Percentiles rank a stretch among this genome's conserved stretches.
These are phyloP conservation scores for Rhizomys pruinosus DNA, from an alignment of 2,113 vertebrate genomes.

Conservation along the genomic window DNA sequence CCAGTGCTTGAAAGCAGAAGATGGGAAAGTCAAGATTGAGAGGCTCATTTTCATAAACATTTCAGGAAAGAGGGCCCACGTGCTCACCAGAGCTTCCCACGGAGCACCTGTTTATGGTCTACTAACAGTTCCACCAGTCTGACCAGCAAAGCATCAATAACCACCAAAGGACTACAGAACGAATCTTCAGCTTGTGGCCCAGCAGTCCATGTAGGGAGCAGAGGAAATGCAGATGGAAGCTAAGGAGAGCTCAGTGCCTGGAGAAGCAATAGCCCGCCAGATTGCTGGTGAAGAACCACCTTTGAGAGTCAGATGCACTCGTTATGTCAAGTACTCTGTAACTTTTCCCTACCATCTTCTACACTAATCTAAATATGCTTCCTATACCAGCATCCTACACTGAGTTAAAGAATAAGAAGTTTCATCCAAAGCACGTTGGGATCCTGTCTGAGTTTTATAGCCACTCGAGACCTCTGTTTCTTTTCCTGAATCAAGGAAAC, in stretches of 20 bases:
- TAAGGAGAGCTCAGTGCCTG: background rate
- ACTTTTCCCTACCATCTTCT: background rate
- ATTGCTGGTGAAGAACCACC: background rate
- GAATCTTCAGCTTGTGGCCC: background rate
- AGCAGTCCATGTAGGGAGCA: background rate
- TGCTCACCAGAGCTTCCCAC: background rate
- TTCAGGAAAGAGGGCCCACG: accelerated
- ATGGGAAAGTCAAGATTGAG: background rate
- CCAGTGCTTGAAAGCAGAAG: slow-evolving; percentile 34
- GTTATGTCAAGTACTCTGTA: too few species aligned
- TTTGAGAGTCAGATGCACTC: background rate
- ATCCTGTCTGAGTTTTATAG: background rate
- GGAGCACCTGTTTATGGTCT: accelerated
- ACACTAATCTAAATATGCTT: background rate
- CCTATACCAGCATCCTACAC: background rate
- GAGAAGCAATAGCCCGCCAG: background rate
- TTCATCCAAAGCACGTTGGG: background rate
- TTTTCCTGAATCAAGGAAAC: background rate
- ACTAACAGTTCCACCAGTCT: background rate
- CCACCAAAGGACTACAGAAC: background rate
- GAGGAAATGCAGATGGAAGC: background rate
- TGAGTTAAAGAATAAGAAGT: background rate
- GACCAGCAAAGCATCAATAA: background rate
- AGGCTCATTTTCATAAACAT: background rate
- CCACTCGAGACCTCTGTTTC: background rate